A percentile compares a stretch with the other conserved stretches of the same genome.
phyloP scores from a whole-genome alignment of 2,797 vertebrate species.

The Muscicapa striata region DNA sequence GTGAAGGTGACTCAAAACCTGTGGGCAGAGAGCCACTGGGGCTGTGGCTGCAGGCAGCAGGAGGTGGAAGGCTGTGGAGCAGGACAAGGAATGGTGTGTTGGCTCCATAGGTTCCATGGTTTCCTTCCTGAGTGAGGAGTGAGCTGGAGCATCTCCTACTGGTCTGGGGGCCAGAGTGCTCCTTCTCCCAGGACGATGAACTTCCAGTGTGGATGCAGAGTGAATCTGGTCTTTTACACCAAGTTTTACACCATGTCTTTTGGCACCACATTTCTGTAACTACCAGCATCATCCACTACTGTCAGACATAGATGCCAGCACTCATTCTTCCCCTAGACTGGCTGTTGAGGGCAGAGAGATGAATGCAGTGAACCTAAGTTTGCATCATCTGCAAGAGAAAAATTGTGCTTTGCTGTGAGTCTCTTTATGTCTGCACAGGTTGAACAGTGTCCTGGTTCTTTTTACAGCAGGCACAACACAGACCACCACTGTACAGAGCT shows the following conservation, averaged over 20 bases:
- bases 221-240: background rate
- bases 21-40: background rate
- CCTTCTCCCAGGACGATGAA: background rate
- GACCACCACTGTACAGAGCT: background rate
- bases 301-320: background rate
- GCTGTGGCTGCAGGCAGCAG: background rate
- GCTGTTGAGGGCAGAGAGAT: background rate
- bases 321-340: background rate
- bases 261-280: background rate
- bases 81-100: background rate
- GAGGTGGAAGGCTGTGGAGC: background rate
- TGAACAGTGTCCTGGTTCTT: background rate
- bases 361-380: background rate
- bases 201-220: background rate
- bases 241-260: background rate
- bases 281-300: background rate
- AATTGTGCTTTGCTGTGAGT: accelerated
- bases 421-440: background rate
- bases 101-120: background rate
- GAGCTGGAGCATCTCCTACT: background rate
- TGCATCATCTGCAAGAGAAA: background rate
- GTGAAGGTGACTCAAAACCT: background rate
- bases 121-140: background rate
- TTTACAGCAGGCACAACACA: background rate
- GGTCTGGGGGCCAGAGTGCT: background rate